phyloP scores from a whole-genome alignment of 2,797 vertebrate genomes.

The Salarias fasciatus region DNA sequence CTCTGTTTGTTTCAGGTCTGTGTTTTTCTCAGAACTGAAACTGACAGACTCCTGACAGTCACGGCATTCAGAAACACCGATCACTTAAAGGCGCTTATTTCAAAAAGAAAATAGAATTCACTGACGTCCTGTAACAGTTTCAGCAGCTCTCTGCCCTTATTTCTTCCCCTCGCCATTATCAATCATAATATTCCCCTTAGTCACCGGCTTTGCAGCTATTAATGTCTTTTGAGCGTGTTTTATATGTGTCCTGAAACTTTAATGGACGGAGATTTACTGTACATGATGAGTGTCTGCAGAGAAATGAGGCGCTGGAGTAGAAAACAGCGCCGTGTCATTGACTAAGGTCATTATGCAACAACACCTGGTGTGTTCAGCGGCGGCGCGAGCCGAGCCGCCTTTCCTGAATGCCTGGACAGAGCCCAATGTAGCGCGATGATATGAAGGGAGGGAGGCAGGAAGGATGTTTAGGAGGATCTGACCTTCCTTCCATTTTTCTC shows the following conservation, averaged over 20 bases:
- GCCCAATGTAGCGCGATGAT: conserved; percentile 61
- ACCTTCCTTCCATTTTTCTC: conserved; percentile 69
- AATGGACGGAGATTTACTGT: conserved; percentile 12
- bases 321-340: conserved; percentile 47
- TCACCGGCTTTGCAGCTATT: conserved; percentile 42
- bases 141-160: not conserved
- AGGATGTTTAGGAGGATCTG: conserved; percentile 80
- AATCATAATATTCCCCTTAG: conserved; percentile 38
- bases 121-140: conserved; percentile 22
- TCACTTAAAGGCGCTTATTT: conserved; percentile 36
- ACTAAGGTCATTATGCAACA: conserved; percentile 70
- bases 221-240: conserved; percentile 44
- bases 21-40: conserved; percentile 45
- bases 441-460: conserved; percentile 68
- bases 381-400: conserved; percentile 54
- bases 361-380: conserved; percentile 67
- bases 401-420: conserved; percentile 76
- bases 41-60: conserved; percentile 45
- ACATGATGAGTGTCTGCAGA: conserved; percentile 19
- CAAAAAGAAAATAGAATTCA: conserved; percentile 33
- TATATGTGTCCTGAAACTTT: conserved; percentile 47
- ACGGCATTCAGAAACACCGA: conserved; percentile 39
- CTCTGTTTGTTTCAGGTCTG: conserved; percentile 63
- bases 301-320: conserved; percentile 29
- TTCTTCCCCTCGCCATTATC: conserved; percentile 41